Percentiles rank a stretch among this genome's conserved stretches.
Evolutionary conservation across 2,888 invertebrate species (phyloP).

Genomic region (Drosophila nr. perissopoda): DNA sequence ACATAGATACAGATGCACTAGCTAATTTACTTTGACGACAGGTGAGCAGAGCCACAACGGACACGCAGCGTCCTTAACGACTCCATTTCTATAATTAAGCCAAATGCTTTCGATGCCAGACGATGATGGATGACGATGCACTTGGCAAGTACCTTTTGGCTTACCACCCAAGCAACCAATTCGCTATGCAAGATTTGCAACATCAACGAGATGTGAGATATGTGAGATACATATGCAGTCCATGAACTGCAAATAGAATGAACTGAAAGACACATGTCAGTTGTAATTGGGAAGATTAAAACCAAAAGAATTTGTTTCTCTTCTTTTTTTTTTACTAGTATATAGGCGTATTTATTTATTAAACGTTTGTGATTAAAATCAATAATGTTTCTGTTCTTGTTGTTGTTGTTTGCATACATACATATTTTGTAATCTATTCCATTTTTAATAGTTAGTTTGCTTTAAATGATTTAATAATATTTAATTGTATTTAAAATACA

Average conservation of each 20-base stretch:
- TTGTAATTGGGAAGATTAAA: neutral
- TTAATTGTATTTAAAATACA: slow-evolving; percentile 71
- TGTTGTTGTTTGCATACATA: slow-evolving; percentile 45
- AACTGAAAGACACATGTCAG: neutral
- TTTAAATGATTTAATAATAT: slow-evolving; percentile 65
- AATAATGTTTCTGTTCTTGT: slow-evolving; percentile 50
- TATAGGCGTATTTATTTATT: slow-evolving; percentile 64
- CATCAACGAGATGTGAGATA: neutral
- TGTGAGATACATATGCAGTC: neutral
- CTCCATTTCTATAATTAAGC: slow-evolving; percentile 32
- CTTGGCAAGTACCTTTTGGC: neutral
- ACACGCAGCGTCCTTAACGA: slow-evolving; percentile 2
- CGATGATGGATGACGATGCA: slow-evolving; percentile 1
- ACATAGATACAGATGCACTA: slow-evolving; percentile 10
- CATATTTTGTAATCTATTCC: slow-evolving; percentile 62
- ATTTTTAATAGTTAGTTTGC: slow-evolving; percentile 77
- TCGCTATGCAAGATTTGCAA: slow-evolving; percentile 10
- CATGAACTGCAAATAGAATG: neutral
- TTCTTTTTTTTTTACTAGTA: slow-evolving; percentile 27
- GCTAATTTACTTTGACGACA: slow-evolving; percentile 36
- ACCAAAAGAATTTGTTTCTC: neutral
- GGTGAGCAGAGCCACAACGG: slow-evolving; percentile 9
- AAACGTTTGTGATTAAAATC: slow-evolving; percentile 74
- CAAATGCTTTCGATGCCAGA: slow-evolving; percentile 6
- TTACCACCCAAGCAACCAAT: slow-evolving; percentile 14